Percentiles rank a stretch among this genome's conserved stretches.
Conservation (phyloP, 1,140 invertebrate genomes). For the Caenorhabditis brenneri region DNA sequence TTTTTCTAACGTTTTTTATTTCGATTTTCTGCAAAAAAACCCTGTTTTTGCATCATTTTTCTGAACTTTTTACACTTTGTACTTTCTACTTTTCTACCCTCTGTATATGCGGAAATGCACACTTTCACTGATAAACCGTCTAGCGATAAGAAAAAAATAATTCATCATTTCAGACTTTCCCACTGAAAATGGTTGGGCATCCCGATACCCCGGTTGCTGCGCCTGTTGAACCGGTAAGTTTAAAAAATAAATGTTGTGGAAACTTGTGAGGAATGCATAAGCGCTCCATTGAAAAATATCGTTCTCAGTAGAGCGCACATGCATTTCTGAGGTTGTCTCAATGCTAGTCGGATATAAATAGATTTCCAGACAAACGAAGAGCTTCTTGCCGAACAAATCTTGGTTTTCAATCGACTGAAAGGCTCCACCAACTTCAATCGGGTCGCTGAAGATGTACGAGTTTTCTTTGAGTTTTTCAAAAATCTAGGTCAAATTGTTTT, state of each 20-base stretch:
- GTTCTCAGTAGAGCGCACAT: too few relatives aligned
- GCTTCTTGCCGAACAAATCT: background rate
- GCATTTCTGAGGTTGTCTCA: too few relatives aligned
- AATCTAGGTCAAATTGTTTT: background rate
- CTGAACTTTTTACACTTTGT: background rate
- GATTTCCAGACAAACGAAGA: slow-evolving; percentile 27
- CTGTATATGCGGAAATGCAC: background rate
- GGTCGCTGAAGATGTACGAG: slow-evolving; percentile 47
- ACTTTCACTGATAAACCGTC: background rate
- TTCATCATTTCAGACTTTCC: background rate
- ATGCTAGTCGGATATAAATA: too few relatives aligned
- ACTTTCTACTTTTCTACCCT: background rate
- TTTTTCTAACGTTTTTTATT: background rate
- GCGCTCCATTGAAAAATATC: too few relatives aligned
- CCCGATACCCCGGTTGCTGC: background rate
- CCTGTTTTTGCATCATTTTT: background rate
- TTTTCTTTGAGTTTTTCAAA: background rate
- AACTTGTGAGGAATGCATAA: too few relatives aligned
- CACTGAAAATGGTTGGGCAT: background rate
- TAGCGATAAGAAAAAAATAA: background rate
- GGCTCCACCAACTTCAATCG: slow-evolving; percentile 55
- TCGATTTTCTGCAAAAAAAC: background rate
- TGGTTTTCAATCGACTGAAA: background rate
- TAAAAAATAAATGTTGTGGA: too few relatives aligned
- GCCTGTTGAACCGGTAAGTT: slow-evolving; percentile 1